Base-by-base conservation (phyloP, 2,797 vertebrate species). In the Rhadinocentrus ornatus region DNA sequence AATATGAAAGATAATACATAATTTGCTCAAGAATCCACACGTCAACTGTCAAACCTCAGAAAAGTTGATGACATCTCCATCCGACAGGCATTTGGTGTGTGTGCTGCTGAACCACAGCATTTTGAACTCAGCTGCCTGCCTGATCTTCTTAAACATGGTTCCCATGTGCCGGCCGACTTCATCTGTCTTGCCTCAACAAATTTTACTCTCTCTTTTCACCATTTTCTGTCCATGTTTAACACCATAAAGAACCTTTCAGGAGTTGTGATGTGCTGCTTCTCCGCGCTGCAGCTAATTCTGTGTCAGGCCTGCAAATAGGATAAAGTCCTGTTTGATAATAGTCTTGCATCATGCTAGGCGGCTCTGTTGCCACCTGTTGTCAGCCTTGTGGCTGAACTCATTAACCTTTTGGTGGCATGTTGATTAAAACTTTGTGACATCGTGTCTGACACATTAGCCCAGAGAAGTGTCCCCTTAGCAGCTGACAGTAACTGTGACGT, bases 131-230 rank as follows among this genome's bases (percentile, higher is more conserved):
- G 82, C 78, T 27, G 75, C 71, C 63, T 77, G 78, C 37, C 78
- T 76, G 74, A 89, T 69, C 85, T 87, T 91, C 73, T 80, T 91
- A 90, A 88, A 90, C 13, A 90, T 2, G 15, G 89, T 74, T 39
- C 52, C 85, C 85, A 88, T 90, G 16, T 12, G 59, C 53, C 1
- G 6, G 10, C 63, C 59, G 48, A 77, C 70, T 31, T 75, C 83
- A 78, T 73, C 32, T 59, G 66, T n/a, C 18, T 46, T 29, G 3
- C 39, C 18, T 66, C 27, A 57, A 2, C 31, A 44, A 29, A 57
- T 54, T 16, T 22, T 26, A 15, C 29, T 62, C 35, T 8, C 8
- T n/a, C 32, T 59, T 57, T n/a, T 20, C 24, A 24, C n/a, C n/a
- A 4, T 6, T 27, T 22, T 9, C 29, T 29, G 53, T 18, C 26